These are phyloP conservation scores for Corella eumyota DNA, from an alignment of 23 tunicate genomes.

Conservation along the genomic window DNA sequence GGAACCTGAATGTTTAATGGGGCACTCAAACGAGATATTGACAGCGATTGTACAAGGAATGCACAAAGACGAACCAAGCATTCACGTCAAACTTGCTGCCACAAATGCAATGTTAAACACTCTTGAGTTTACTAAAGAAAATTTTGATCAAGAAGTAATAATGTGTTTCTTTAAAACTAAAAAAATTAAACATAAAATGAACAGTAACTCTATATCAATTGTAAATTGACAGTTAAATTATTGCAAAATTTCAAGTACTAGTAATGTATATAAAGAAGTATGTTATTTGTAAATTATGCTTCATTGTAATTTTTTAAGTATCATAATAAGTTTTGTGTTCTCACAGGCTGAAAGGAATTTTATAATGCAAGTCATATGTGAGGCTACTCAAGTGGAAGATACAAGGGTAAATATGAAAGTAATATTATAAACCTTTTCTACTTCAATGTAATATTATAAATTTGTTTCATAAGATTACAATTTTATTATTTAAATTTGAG, in stretches of 20 bases:
- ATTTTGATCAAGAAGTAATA: slow-evolving; percentile 70
- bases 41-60: slow-evolving; percentile 95
- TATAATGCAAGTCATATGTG: slow-evolving; percentile 97
- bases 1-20: slow-evolving; percentile 27
- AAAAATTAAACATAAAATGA: not conserved
- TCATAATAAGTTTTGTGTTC: no score
- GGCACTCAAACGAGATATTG: slow-evolving; percentile 62
- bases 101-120: slow-evolving; percentile 92
- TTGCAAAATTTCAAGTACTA: no score
- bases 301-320: no score
- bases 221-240: no score
- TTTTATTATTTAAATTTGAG: not conserved
- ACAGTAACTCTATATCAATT: not conserved
- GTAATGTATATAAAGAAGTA: no score
- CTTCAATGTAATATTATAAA: no score
- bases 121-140: slow-evolving; percentile 77
- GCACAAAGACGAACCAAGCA: slow-evolving; percentile 62
- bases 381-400: slow-evolving; percentile 92
- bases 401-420: slow-evolving; percentile 29
- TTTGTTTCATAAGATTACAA: not conserved
- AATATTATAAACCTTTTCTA: no score
- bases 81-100: slow-evolving; percentile 86
- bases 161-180: not conserved
- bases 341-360: slow-evolving; percentile 73
- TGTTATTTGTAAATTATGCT: no score